Evolutionary conservation across 2,888 invertebrate species (phyloP), one percentile per base, ranked within the genome.

Genomic region (Cheilosia impressa): DNA sequence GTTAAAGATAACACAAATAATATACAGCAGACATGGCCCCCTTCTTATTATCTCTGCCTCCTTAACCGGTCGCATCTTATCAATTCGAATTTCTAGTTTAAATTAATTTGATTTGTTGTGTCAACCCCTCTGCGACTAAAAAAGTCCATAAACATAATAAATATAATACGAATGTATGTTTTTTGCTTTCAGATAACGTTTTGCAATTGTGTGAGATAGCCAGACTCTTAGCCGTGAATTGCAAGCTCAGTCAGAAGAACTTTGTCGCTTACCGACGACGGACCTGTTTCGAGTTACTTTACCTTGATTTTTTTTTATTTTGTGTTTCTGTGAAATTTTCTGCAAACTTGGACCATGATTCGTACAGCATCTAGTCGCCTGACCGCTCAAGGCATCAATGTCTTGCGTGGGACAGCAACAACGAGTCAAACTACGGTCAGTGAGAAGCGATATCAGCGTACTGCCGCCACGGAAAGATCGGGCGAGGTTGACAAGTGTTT

Each of bases 401-500:
- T 87, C 2, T 77, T 87, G 63, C 89, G 88, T 27, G 41, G 27
- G n/a, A 43, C 53, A 17, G 50, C 52, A 7, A 43, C 87, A 31
- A 81, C 81, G 4, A 63, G 71, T 4, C 84, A 87, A 24, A 66
- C 77, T 7, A 38, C 24, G 4, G 81, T 88, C 10, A 89, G 88
- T 13, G 89, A 90, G 22, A 88, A 89, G 4, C 87, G 89, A 1
- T 88, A 89, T 58, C 89, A 89, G 38, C 89, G 89, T 73, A 89
- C 89, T 5, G 90, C 89, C 27, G 90, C 89, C 17, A 89, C 90
- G 31, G 89, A 90, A 13, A 87, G 89, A 9, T 88, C 89, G 34
- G 89, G 89, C 66, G 88, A 90, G 27, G 87, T 89, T 22, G 91
- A 91, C 71, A 91, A 91, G 88, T 89, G 76, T 41, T 84, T 90